phyloP scores from a whole-genome alignment of 2,113 vertebrate genomes.

The Cercocebus atys region DNA sequence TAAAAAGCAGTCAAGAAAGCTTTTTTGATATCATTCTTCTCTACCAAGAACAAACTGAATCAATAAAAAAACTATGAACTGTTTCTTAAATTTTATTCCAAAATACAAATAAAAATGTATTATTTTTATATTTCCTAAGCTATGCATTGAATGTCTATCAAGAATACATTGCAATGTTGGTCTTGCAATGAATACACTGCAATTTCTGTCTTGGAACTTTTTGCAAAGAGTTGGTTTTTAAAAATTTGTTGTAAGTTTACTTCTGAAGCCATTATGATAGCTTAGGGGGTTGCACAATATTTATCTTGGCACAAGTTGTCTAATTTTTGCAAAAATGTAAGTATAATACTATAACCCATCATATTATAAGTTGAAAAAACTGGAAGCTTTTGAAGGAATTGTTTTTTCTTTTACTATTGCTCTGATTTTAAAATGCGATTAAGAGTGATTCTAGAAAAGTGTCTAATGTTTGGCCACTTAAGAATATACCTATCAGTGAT shows the following conservation, averaged over 20 bases:
- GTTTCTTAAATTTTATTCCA: not conserved
- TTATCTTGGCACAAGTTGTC: constrained; percentile 30
- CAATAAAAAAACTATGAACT: not conserved
- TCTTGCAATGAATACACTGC: not conserved
- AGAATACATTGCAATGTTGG: not conserved
- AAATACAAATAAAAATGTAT: constrained; percentile 34
- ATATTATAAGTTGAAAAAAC: not conserved
- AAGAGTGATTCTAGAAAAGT: not conserved
- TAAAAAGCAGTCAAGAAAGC: not conserved
- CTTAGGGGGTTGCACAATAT: constrained; percentile 33
- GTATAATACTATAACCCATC: not conserved
- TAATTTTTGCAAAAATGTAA: constrained; percentile 44
- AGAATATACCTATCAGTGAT: not conserved
- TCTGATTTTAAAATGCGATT: constrained; percentile 47
- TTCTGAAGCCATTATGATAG: not conserved
- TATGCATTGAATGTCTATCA: not conserved
- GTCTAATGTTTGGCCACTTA: not conserved
- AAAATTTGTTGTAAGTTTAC: constrained; percentile 41
- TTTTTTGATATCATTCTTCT: not conserved
- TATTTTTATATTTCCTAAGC: not conserved
- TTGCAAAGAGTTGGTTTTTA: constrained; percentile 15
- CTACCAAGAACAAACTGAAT: not conserved
- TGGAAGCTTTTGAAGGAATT: not conserved
- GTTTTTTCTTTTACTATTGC: not conserved
- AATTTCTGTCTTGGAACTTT: constrained; percentile 9